Evolutionary conservation across 2,113 vertebrate genomes (phyloP).

Genomic region (Eupsittula cactorum): DNA sequence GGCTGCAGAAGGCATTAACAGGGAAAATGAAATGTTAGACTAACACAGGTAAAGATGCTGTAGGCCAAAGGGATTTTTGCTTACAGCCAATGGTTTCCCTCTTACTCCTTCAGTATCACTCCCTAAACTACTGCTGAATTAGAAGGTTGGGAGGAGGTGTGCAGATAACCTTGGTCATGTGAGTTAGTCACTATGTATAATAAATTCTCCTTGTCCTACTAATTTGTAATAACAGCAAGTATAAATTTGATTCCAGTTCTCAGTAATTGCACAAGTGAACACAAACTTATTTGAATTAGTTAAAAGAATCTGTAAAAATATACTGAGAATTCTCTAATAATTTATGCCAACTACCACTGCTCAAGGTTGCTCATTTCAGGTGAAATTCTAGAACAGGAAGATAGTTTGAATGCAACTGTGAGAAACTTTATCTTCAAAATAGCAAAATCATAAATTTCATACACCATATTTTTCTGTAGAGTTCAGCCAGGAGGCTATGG

Average conservation of each 20-base stretch:
- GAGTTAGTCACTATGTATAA: accelerated
- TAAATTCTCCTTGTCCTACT: background rate
- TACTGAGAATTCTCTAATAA: background rate
- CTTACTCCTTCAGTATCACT: background rate
- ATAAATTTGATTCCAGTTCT: background rate
- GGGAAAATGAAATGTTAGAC: background rate
- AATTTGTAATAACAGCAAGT: background rate
- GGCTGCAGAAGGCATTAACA: background rate
- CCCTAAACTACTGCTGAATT: background rate
- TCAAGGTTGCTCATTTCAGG: background rate
- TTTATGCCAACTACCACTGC: background rate
- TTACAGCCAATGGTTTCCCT: background rate
- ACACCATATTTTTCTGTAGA: background rate
- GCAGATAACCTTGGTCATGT: background rate
- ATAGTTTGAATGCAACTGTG: background rate
- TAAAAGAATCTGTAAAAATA: background rate
- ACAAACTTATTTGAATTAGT: background rate
- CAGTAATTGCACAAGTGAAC: background rate
- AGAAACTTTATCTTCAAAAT: background rate
- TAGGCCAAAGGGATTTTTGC: background rate
- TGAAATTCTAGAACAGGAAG: background rate
- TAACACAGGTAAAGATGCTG: background rate
- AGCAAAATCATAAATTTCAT: background rate
- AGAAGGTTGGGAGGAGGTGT: background rate
- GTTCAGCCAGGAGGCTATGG: background rate